Base-by-base conservation (phyloP, 2,113 vertebrate genomes). In the Elephantulus edwardii region DNA sequence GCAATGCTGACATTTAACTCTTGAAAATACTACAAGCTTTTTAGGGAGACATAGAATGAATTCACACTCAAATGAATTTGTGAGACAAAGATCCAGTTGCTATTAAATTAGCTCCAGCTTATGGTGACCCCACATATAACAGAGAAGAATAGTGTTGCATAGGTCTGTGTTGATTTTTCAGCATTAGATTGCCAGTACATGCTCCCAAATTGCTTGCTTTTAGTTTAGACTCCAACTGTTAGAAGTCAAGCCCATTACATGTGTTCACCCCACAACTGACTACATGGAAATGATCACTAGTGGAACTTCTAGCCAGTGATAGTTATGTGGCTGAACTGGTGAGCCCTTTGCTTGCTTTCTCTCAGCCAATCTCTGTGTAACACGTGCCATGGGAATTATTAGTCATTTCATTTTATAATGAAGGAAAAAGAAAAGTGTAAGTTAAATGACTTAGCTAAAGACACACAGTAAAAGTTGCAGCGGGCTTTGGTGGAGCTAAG, bases 381-480 rank as follows among this genome's bases (percentile, higher is more conserved):
- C 50, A 9, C 11, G 70, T 50, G 6, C 6, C 24, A 60, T n/a
- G 54, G 26, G n/a, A 72, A 83, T 78, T 85, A 44, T 46, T 28
- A 80, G 5, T 86, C 86, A 77, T 60, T 7, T 50, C 88, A 48
- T n/a, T 84, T 72, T 56, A 83, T 9, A 75, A 12, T 76, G 4
- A 16, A 80, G 10, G 62, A 77, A 80, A 14, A 30, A 86, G 30
- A 90, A 26, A 2, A 7, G 87, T 46, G 50, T 14, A 12, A 24
- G 16, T 88, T 84, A 48, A 83, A 80, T 42, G 80, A 24, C 26
- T 66, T 91, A 58, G 8, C n/a, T 35, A 75, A 92, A 86, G 44
- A 4, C 58, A 52, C 8, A 40, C 2, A 54, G 26, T 42, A 86
- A 94, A 78, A 8, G 1, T 44, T 60, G 35, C n/a, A 72, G 0